Conservation (phyloP, 1,140 invertebrate species). For the Megalonaias nervosa region DNA sequence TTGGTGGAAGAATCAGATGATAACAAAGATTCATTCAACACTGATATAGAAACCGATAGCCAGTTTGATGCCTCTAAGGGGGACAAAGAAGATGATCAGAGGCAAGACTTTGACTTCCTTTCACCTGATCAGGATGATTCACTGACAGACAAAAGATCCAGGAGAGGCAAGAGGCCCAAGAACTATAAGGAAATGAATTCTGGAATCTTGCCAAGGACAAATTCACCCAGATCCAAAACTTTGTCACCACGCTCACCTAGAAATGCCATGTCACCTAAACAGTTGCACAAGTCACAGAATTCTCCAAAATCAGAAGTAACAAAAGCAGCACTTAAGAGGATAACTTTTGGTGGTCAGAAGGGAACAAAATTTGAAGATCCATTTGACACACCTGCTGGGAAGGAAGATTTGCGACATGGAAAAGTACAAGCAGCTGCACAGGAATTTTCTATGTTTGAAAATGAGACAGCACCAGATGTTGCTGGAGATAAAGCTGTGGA, state of each 20-base stretch:
- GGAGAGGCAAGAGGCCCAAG: slow-evolving; percentile 38
- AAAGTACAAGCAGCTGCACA: too few species aligned
- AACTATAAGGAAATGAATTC: slow-evolving; percentile 57
- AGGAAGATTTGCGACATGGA: too few species aligned
- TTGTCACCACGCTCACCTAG: slow-evolving; percentile 55
- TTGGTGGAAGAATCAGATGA: too few species aligned
- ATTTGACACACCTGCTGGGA: too few species aligned
- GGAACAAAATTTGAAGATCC: too few species aligned
- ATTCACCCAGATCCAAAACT: slow-evolving; percentile 49
- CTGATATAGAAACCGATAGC: too few species aligned
- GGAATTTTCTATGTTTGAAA: too few species aligned
- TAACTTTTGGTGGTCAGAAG: too few species aligned
- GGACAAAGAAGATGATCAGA: slow-evolving; percentile 22
- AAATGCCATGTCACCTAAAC: slow-evolving; percentile 42
- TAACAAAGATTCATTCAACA: too few species aligned
- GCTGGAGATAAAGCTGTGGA: slow-evolving; percentile 19
- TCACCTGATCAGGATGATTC: slow-evolving; percentile 14
- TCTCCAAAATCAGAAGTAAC: slow-evolving; percentile 43
- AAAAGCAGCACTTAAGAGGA: neutral
- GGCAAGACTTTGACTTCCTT: slow-evolving; percentile 36
- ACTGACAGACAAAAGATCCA: slow-evolving; percentile 25
- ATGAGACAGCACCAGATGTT: too few species aligned
- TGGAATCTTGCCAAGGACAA: slow-evolving; percentile 44
- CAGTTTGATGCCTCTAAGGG: too few species aligned
- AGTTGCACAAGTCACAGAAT: slow-evolving; percentile 41